These are phyloP conservation scores for Hydroisotoma schaefferi DNA, from an alignment of 2,888 invertebrate species.

Conservation along the genomic window DNA sequence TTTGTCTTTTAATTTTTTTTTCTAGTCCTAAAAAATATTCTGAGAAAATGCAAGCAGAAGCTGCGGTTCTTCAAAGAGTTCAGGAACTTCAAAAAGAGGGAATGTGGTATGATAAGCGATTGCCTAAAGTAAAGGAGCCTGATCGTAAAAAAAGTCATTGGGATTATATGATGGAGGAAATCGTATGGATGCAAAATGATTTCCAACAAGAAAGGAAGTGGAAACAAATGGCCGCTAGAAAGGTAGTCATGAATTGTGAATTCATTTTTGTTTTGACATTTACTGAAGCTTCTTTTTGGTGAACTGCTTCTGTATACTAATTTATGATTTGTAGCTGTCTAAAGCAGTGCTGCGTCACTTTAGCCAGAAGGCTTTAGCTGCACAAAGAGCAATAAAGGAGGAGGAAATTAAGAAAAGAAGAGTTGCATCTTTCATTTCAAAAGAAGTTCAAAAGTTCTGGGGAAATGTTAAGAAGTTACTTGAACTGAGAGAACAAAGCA, in stretches of 20 bases:
- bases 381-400: constrained; percentile 85
- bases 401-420: constrained; percentile 79
- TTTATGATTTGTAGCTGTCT: constrained; percentile 62
- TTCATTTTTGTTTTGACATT: not conserved
- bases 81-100: constrained; percentile 89
- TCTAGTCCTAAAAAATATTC: constrained; percentile 37
- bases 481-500: constrained; percentile 86
- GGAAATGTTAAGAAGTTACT: constrained; percentile 93
- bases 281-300: not conserved
- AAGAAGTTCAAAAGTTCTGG: constrained; percentile 94
- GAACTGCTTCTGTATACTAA: not conserved
- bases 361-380: constrained; percentile 52
- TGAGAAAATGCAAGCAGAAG: constrained; percentile 61
- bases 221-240: constrained; percentile 93
- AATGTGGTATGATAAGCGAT: constrained; percentile 67
- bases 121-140: constrained; percentile 37
- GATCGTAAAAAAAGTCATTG: constrained; percentile 68
- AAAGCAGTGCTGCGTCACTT: constrained; percentile 87
- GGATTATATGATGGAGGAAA: constrained; percentile 98
- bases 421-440: constrained; percentile 85
- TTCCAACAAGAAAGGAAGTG: constrained; percentile 96
- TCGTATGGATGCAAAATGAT: constrained; percentile 97
- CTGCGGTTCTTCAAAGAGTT: constrained; percentile 87
- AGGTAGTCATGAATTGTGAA: constrained; percentile 51
- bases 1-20: constrained; percentile 1